phyloP scores from a whole-genome alignment of 2,113 vertebrate genomes.

The Urocitellus parryii region DNA sequence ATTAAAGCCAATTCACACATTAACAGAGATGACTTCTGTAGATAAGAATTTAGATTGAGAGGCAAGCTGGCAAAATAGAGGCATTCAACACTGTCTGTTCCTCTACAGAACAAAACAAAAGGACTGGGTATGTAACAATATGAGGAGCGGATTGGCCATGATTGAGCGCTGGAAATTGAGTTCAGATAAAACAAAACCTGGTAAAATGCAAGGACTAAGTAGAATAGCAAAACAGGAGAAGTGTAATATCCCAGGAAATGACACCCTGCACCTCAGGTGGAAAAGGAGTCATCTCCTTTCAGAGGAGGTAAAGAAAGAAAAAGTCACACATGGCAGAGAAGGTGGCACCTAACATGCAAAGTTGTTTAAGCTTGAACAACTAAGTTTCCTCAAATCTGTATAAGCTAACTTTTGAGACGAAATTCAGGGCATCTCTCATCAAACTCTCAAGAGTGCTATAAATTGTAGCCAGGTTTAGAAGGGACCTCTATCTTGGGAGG shows the following conservation, averaged over 20 bases:
- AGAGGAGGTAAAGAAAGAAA: neutral
- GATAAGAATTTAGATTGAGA: constrained; percentile 42
- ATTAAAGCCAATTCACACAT: constrained; percentile 1
- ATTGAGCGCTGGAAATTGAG: neutral
- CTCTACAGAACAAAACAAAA: neutral
- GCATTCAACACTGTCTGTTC: neutral
- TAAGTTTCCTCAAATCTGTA: too few relatives aligned
- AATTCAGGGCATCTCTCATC: too few relatives aligned
- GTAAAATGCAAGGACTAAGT: neutral
- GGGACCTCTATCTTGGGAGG: too few relatives aligned
- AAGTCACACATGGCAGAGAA: neutral
- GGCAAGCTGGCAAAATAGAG: neutral
- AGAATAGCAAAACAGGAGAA: neutral
- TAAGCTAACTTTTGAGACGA: too few relatives aligned
- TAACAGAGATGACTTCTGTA: neutral
- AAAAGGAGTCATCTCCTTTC: neutral
- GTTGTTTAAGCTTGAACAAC: too few relatives aligned
- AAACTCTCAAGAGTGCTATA: too few relatives aligned
- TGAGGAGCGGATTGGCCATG: neutral
- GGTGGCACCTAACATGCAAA: too few relatives aligned
- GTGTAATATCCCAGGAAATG: neutral
- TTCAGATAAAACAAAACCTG: neutral
- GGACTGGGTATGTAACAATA: neutral
- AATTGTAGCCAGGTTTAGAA: too few relatives aligned
- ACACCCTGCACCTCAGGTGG: neutral